A percentile compares a stretch with the other conserved stretches of the same genome.
These are phyloP conservation scores for Eupithecia inturbata DNA, from an alignment of 2,888 invertebrate species.

Conservation along the genomic window DNA sequence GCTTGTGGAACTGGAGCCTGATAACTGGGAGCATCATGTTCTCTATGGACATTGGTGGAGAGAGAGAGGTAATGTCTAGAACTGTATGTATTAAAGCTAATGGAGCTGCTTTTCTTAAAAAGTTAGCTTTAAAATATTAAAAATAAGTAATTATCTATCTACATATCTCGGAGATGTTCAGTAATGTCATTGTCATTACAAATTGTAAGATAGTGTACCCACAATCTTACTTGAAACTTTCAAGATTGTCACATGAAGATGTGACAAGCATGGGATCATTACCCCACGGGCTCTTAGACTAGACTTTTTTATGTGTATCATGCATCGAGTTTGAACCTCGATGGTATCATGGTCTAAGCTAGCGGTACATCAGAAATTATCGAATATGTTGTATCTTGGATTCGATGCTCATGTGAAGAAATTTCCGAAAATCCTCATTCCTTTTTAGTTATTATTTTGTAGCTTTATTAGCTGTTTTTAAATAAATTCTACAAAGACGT, in stretches of 20 bases:
- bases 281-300: neutral
- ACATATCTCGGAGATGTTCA: too few relatives aligned
- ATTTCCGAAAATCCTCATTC: neutral
- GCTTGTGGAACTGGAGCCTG: slow-evolving; percentile 86
- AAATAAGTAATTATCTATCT: neutral
- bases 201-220: too few relatives aligned
- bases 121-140: too few relatives aligned
- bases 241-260: too few relatives aligned
- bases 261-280: neutral
- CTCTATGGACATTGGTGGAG: slow-evolving; percentile 89
- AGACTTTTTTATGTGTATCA: neutral
- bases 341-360: neutral
- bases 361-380: neutral
- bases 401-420: neutral
- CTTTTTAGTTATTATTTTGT: neutral
- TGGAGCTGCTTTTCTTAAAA: too few relatives aligned
- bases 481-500: neutral
- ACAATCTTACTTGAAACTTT: too few relatives aligned
- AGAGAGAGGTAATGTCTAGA: slow-evolving; percentile 53
- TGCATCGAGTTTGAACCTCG: too few relatives aligned
- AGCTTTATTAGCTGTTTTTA: neutral
- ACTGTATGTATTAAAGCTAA: neutral
- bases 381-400: neutral
- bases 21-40: slow-evolving; percentile 83
- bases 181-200: too few relatives aligned